Conservation (phyloP, 2,888 invertebrate genomes). For the Sinohyriopsis cumingii region DNA sequence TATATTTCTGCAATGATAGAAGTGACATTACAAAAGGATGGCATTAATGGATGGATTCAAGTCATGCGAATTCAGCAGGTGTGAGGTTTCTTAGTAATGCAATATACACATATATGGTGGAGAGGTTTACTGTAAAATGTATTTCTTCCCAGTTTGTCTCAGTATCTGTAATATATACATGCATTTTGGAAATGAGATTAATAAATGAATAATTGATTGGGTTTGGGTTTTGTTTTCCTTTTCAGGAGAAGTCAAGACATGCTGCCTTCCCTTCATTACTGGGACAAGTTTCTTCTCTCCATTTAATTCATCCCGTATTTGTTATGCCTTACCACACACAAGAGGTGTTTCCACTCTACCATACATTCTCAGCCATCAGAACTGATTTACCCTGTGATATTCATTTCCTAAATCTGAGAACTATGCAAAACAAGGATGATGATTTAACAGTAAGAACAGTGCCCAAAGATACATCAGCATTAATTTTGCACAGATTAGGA, state of each 20-base stretch:
- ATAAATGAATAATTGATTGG: background rate
- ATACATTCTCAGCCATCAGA: constrained; percentile 44
- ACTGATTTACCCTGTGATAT: constrained; percentile 73
- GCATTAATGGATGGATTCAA: too few species aligned
- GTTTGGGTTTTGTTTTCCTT: constrained; percentile 2
- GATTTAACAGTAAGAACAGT: constrained; percentile 38
- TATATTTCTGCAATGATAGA: too few species aligned
- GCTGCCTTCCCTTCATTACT: constrained; percentile 79
- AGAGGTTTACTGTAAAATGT: too few species aligned
- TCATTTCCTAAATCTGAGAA: constrained; percentile 73
- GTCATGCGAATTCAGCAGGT: too few species aligned
- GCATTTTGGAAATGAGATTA: too few species aligned
- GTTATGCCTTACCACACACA: constrained; percentile 77
- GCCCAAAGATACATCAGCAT: constrained; percentile 72
- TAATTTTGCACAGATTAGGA: constrained; percentile 79
- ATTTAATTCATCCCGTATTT: constrained; percentile 77
- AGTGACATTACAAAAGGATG: too few species aligned
- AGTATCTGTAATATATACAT: too few species aligned
- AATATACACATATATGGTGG: too few species aligned
- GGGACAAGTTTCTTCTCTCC: constrained; percentile 77
- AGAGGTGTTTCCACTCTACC: constrained; percentile 33
- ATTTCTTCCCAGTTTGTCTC: too few species aligned
- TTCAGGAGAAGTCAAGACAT: constrained; percentile 62
- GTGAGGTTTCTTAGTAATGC: too few species aligned
- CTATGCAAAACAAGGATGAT: constrained; percentile 57